Evolutionary conservation across 2,113 vertebrate genomes (phyloP).

Genomic region (Ceyx cyanopectus): DNA sequence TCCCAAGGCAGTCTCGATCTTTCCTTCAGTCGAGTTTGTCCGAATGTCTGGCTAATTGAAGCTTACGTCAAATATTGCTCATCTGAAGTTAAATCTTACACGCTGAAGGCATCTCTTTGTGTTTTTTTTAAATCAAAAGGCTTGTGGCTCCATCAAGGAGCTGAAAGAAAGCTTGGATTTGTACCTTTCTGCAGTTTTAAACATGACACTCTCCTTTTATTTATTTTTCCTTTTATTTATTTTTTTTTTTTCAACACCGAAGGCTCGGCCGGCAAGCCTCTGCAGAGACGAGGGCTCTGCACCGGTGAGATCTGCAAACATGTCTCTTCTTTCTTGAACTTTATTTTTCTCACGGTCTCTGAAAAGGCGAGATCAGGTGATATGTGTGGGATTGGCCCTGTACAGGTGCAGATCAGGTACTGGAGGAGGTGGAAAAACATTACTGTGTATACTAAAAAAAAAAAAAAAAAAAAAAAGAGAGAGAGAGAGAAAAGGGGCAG

Average conservation of each 20-base stretch:
- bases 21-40: not conserved
- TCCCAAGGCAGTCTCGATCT: not conserved
- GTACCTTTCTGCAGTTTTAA: constrained; percentile 29
- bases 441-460: constrained; percentile 40
- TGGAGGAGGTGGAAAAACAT: constrained; percentile 67
- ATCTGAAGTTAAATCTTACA: not conserved
- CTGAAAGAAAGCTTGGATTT: constrained; percentile 15
- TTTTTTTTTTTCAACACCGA: constrained; percentile 31
- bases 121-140: not conserved
- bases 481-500: not conserved
- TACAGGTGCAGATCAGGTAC: constrained; percentile 89
- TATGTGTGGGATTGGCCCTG: constrained; percentile 78
- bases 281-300: constrained; percentile 46
- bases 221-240: constrained; percentile 30
- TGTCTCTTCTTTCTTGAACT: constrained; percentile 73
- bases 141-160: not conserved
- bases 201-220: constrained; percentile 52
- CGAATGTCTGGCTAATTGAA: not conserved
- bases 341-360: constrained; percentile 84
- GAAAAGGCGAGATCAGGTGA: constrained; percentile 83
- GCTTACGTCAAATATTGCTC: constrained; percentile 14
- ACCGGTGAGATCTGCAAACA: constrained; percentile 53
- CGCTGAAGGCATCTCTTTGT: not conserved
- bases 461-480: not conserved
- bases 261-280: constrained; percentile 60